Evolutionary conservation across 2,888 invertebrate species (phyloP).

Genomic region (Philhelius pedissequus): DNA sequence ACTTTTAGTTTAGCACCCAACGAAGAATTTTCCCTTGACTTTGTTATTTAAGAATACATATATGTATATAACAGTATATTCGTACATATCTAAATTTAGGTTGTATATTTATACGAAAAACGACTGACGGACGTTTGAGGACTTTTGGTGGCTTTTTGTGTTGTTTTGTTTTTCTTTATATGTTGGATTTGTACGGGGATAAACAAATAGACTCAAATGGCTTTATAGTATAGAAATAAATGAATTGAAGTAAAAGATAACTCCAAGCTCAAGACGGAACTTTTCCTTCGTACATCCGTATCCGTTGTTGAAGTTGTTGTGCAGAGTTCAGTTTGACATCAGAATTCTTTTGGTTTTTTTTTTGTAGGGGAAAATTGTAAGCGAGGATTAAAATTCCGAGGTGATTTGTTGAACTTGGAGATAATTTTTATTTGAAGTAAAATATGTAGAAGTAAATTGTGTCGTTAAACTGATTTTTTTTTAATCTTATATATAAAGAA

Average conservation of each 20-base stretch:
- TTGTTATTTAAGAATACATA: conserved; percentile 14
- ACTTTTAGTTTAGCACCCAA: conserved; percentile 23
- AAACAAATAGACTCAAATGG: conserved; percentile 2
- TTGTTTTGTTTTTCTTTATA: neutral
- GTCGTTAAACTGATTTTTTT: too few relatives aligned
- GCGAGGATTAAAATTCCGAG: neutral
- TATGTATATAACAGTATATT: too few relatives aligned
- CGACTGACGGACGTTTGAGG: neutral
- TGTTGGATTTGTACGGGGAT: neutral
- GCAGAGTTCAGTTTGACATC: neutral
- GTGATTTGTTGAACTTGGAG: too few relatives aligned
- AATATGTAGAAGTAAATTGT: too few relatives aligned
- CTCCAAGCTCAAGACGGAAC: neutral
- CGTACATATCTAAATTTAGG: neutral
- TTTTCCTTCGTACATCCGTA: neutral
- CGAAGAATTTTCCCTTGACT: conserved; percentile 38
- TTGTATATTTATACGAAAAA: neutral
- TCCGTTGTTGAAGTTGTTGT: neutral
- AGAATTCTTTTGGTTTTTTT: neutral
- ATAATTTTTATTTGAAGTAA: too few relatives aligned
- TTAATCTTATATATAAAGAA: too few relatives aligned
- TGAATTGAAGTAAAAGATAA: neutral
- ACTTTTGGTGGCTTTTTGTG: neutral
- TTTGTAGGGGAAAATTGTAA: neutral
- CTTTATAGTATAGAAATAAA: neutral